Percentiles rank a stretch among this genome's conserved stretches.
phyloP scores from a whole-genome alignment of 2,113 vertebrate species.

The Syngnathus floridae region DNA sequence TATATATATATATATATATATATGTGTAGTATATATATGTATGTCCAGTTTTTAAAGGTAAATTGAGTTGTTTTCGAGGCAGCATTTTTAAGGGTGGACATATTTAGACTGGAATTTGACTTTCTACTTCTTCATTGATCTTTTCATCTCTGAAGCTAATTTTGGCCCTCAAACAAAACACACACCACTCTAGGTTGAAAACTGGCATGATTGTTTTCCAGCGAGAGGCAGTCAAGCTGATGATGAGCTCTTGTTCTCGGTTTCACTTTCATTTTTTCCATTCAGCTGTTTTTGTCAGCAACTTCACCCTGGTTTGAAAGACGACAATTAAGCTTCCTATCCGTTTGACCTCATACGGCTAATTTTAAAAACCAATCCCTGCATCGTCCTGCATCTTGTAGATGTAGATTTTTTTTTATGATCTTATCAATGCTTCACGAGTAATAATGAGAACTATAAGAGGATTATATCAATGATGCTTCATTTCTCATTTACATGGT shows the following conservation, averaged over 20 bases:
- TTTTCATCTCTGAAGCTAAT: slow-evolving; percentile 41
- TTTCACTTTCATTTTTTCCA: slow-evolving; percentile 27
- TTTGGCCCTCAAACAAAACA: slow-evolving; percentile 11
- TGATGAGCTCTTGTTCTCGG: slow-evolving; percentile 43
- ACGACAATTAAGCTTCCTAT: slow-evolving; percentile 10
- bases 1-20: too few relatives aligned
- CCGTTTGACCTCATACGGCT: slow-evolving; percentile 20
- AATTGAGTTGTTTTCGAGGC: too few relatives aligned
- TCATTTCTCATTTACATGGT: slow-evolving; percentile 41
- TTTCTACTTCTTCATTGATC: slow-evolving; percentile 17
- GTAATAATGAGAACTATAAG: slow-evolving; percentile 48
- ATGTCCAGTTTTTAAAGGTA: too few relatives aligned
- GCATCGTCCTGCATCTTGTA: slow-evolving; percentile 12
- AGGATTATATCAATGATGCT: slow-evolving; percentile 55
- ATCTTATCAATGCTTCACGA: slow-evolving; percentile 38
- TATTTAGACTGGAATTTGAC: slow-evolving; percentile 25
- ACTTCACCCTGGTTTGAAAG: slow-evolving; percentile 20
- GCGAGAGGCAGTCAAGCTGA: slow-evolving; percentile 47
- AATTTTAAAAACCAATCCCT: slow-evolving; percentile 26
- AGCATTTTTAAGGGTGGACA: slow-evolving; percentile 17
- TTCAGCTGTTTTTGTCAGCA: slow-evolving; percentile 15
- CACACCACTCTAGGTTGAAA: slow-evolving; percentile 18
- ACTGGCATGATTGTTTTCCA: slow-evolving; percentile 40
- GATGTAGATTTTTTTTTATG: too few relatives aligned
- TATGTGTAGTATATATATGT: too few relatives aligned